phyloP scores from a whole-genome alignment of 1,140 invertebrate genomes.

The Megalopta genalis region DNA sequence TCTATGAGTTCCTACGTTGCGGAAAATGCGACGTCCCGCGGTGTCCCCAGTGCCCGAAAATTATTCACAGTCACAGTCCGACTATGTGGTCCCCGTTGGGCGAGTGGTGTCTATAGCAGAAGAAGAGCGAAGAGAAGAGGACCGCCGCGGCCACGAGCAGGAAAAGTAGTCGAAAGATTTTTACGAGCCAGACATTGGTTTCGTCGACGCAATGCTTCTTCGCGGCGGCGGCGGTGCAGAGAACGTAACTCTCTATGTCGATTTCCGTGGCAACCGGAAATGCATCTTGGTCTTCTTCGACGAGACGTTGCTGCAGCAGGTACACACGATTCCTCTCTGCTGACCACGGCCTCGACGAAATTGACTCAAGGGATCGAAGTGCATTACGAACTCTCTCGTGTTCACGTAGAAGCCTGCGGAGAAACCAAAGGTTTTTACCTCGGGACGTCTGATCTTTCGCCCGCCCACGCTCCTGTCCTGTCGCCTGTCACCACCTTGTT shows the following conservation, averaged over 20 bases:
- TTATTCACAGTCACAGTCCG: background rate
- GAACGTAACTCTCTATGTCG: constrained; percentile 70
- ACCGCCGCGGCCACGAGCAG: background rate
- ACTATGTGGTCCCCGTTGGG: background rate
- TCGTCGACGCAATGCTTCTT: constrained; percentile 69
- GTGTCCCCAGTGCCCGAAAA: too few species aligned
- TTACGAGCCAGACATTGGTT: constrained; percentile 58
- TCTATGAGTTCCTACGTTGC: background rate
- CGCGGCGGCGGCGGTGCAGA: constrained; percentile 67
- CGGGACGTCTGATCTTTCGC: constrained; percentile 8
- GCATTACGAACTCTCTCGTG: constrained; percentile 66
- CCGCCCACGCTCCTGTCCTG: too few species aligned
- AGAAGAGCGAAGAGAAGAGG: constrained; percentile 24
- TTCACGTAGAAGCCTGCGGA: constrained; percentile 61
- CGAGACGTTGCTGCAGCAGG: constrained; percentile 55
- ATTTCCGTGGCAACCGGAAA: constrained; percentile 66
- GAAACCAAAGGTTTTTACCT: constrained; percentile 50
- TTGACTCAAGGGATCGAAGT: constrained; percentile 63
- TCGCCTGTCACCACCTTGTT: background rate
- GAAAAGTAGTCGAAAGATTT: constrained; percentile 50
- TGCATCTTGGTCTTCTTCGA: constrained; percentile 57
- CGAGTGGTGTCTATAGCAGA: background rate
- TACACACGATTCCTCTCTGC: constrained; percentile 65
- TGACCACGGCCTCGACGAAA: constrained; percentile 60
- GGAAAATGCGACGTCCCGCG: background rate